These are phyloP conservation scores for Tolypeutes matacus DNA, from an alignment of 2,797 vertebrate genomes.

Conservation along the genomic window DNA sequence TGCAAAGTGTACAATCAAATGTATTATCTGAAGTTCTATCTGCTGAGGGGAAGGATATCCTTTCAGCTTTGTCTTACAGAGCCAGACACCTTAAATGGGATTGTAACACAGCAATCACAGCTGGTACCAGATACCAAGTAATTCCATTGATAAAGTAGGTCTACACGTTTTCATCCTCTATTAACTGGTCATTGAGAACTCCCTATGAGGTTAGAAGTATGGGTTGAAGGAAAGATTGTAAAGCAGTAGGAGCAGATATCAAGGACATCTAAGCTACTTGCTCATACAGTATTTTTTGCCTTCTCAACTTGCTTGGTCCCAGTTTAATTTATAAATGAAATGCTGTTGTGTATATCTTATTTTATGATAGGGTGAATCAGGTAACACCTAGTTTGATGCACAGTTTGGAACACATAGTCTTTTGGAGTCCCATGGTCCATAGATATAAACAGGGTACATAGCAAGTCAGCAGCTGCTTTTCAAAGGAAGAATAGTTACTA, in stretches of 20 bases:
- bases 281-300: neutral
- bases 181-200: neutral
- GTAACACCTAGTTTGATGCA: neutral
- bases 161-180: neutral
- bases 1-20: neutral
- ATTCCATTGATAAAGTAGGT: neutral
- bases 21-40: neutral
- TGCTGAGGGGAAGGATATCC: neutral
- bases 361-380: neutral
- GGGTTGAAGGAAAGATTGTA: neutral
- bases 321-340: constrained; percentile 15
- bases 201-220: neutral
- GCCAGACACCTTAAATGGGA: neutral
- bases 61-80: neutral
- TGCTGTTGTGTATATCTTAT: neutral
- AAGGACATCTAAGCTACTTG: neutral
- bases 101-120: neutral
- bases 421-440: neutral
- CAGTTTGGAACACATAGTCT: neutral
- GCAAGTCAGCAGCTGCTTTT: neutral
- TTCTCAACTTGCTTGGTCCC: neutral
- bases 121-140: neutral
- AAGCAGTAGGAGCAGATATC: neutral
- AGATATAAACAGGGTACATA: neutral
- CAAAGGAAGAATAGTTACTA: no score